Evolutionary conservation across 2,888 invertebrate genomes (phyloP).

Genomic region (Drosophila pseudotalamancana): DNA sequence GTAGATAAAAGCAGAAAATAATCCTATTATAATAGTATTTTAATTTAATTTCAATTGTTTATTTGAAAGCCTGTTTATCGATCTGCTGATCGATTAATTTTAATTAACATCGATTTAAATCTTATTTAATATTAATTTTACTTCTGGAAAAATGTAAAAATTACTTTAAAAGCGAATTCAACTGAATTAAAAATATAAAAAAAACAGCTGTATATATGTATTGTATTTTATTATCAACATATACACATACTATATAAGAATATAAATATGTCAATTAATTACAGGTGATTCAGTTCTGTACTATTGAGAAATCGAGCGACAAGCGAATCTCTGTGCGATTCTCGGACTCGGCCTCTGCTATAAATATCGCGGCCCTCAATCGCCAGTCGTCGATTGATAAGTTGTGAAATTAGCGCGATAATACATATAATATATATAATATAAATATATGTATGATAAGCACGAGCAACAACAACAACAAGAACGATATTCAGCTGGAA

Average conservation of each 20-base stretch:
- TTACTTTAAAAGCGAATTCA: no score
- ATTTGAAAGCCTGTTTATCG: no score
- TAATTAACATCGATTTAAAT: no score
- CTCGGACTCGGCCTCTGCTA: constrained; percentile 2
- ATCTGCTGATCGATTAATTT: no score
- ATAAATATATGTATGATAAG: constrained; percentile 23
- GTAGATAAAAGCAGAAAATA: no score
- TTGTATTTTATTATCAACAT: no score
- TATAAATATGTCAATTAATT: not conserved
- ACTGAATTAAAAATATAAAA: no score
- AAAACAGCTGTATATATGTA: no score
- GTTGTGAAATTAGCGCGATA: constrained; percentile 36
- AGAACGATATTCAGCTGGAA: constrained; percentile 9
- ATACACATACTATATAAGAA: not conserved
- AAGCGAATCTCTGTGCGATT: constrained; percentile 9
- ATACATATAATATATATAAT: constrained; percentile 1
- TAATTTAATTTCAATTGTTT: no score
- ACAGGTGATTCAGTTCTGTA: not conserved
- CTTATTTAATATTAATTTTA: no score
- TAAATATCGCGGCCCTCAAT: constrained; percentile 6
- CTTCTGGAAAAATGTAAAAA: no score
- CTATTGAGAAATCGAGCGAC: not conserved
- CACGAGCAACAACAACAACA: constrained; percentile 17
- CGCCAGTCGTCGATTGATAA: constrained; percentile 30
- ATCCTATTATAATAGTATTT: no score